Evolutionary conservation across 2,888 invertebrate species (phyloP), one percentile per base, ranked within the genome.

Genomic region (Eubasilissa splendida): DNA sequence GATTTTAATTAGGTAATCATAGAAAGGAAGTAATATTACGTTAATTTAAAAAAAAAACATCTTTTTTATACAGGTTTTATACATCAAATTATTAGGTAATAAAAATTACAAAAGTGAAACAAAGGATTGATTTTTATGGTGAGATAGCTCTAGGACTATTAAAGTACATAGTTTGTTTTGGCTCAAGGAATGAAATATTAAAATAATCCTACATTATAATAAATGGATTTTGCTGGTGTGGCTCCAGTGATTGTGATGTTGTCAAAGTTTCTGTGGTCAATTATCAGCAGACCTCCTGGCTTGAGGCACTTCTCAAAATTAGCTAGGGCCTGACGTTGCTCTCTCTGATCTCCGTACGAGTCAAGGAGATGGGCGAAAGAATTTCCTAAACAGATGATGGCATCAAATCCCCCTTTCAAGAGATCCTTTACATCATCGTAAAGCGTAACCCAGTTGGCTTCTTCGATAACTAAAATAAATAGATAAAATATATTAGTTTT

Each of bases 251-350:
- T 92, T 84, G 97, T 92, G 83, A 96, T 96, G 86, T 92, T 91
- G 86, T 97, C 97, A 84, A 96, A 97, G 87, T 97, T 97, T 86
- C 97, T 93, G 86, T 97, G 97, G 87, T 97, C 97, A 76, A 97
- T 96, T 73, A 97, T 89, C 63, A 97, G 88, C 12, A 96, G 89
- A 0, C 97, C 97, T 5, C 96, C 96, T 0, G 96, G 96, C 87
- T 95, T 96, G 4, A 97, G 91, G 87, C 96, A 95, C 85, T 92
- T 92, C 84, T 95, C 93, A 87, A 97, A 97, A 88, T 97, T 96
- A 75, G 87, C 88, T 22, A 97, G 88, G 9, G 97, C 96, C 89
- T 92, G 92, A 90, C 91, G 94, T 88, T 96, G 96, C 83, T 95
- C 93, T 22, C 94, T 88, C 87, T 96, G 96, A 88, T 96, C 95